A percentile compares a stretch with the other conserved stretches of the same genome.
Conservation (phyloP, 2,797 vertebrate genomes). For the Oryzias dopingdopingensis region DNA sequence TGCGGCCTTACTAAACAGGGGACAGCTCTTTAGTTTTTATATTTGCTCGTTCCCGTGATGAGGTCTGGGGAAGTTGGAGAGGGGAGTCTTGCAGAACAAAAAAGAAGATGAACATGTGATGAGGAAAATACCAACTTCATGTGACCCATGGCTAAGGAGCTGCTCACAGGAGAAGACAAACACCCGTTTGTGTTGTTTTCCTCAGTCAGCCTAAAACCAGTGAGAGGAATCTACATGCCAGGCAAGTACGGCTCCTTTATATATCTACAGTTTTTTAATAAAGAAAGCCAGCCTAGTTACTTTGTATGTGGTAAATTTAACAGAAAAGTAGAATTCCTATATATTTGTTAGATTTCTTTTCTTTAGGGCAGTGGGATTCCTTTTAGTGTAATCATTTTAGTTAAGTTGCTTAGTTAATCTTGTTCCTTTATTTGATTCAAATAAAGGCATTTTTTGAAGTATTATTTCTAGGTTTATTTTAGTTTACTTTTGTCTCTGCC, state of each 20-base stretch:
- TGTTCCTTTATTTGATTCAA: too few species aligned
- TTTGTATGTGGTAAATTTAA: neutral
- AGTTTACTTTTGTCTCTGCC: too few species aligned
- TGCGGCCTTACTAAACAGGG: constrained; percentile 22
- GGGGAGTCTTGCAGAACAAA: constrained; percentile 35
- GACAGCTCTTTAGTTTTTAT: constrained; percentile 14
- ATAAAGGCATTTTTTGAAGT: too few species aligned
- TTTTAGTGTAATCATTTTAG: too few species aligned
- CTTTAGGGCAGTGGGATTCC: too few species aligned
- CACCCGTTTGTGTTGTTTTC: constrained; percentile 64
- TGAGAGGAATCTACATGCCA: constrained; percentile 34
- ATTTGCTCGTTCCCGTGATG: constrained; percentile 20
- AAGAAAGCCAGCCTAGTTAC: neutral
- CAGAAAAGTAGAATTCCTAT: too few species aligned
- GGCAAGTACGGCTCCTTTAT: constrained; percentile 48
- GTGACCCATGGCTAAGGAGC: constrained; percentile 76
- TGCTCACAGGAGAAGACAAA: constrained; percentile 64
- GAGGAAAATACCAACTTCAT: constrained; percentile 74
- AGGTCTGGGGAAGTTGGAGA: constrained; percentile 46
- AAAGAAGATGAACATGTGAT: constrained; percentile 77
- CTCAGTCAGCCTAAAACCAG: constrained; percentile 37
- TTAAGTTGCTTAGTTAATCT: too few species aligned
- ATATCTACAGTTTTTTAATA: neutral
- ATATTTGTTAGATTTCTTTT: too few species aligned
- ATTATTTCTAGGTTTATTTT: too few species aligned